Percentiles rank a stretch among this genome's conserved stretches.
Conservation (phyloP, 2,888 invertebrate genomes). For the Prosopocoilus inquinatus region DNA sequence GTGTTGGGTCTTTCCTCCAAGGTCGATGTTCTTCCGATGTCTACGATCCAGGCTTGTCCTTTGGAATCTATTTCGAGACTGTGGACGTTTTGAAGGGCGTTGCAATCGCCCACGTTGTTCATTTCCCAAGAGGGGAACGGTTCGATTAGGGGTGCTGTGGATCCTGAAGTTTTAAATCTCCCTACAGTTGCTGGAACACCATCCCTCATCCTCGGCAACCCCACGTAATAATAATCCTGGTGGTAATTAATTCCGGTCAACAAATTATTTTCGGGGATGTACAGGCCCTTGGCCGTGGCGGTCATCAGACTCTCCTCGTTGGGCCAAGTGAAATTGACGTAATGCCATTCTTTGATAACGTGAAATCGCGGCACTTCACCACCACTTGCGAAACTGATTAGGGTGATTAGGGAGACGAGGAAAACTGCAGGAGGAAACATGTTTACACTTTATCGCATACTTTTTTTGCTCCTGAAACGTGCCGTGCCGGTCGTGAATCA, state of each 20-base stretch:
- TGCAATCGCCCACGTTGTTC: constrained; percentile 66
- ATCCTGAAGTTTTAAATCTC: constrained; percentile 52
- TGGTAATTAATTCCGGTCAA: constrained; percentile 68
- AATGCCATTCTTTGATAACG: constrained; percentile 72
- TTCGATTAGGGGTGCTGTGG: constrained; percentile 56
- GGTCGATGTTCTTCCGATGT: constrained; percentile 66
- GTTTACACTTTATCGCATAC: not conserved
- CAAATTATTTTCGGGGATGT: constrained; percentile 66
- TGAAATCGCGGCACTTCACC: constrained; percentile 54
- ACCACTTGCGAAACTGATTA: not conserved
- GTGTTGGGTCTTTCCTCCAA: constrained; percentile 53
- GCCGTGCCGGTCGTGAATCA: not conserved
- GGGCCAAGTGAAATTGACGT: constrained; percentile 68
- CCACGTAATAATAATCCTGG: constrained; percentile 65
- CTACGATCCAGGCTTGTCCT: constrained; percentile 68
- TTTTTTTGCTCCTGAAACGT: not conserved
- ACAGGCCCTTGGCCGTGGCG: constrained; percentile 58
- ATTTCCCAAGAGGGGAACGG: constrained; percentile 73
- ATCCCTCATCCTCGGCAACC: constrained; percentile 66
- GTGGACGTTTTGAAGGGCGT: constrained; percentile 71
- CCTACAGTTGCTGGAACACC: constrained; percentile 72
- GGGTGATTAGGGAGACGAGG: not conserved
- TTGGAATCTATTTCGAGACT: constrained; percentile 70
- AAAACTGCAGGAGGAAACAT: not conserved
- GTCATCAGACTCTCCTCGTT: constrained; percentile 55